Evolutionary conservation across 2,113 vertebrate species (phyloP), one percentile per base, ranked within the genome.

Genomic region (Nerophis lumbriciformis): DNA sequence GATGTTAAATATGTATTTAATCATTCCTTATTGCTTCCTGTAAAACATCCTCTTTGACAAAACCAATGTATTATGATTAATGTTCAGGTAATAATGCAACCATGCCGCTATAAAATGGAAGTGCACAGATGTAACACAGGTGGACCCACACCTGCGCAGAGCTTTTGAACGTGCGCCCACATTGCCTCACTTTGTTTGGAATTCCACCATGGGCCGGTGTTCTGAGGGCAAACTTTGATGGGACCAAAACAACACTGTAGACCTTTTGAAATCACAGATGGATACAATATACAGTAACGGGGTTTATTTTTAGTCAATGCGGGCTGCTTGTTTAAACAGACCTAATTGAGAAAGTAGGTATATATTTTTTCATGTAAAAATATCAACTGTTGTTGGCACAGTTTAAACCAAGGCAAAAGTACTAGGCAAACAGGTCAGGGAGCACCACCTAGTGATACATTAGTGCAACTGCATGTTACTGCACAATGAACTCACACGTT

Each of bases 121-220:
- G 28, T 28, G 28, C 28, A 28, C 28, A 28, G 50, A 19, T 28
- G 9, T 10, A 51, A 51, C 11, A 21, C 50, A 51, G 50, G 21
- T 52, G 50, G 28, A 12, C 6, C 72, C 79, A 77, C 86, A 88
- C 86, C 85, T 88, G 86, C 83, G 82, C 70, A 21, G 70, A 75
- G 72, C 55, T 21, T 44, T 45, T 76, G 63, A 86, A 61, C 44
- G 44, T 15, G 38, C 72, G 67, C 79, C 75, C 66, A 67, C 73
- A 62, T 71, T 45, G 42, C 63, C 52, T 61, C 37, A 1, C 63
- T 78, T 84, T 85, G 84, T 88, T 81, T 82, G 53, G 61, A 70
- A 84, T 81, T 83, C 82, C 77, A 61, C 52, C 58, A 28, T 5
- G 4, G 15, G 68, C 65, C 63, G 55, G 10, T 14, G 51, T 14